Evolutionary conservation across 2,797 vertebrate genomes (phyloP), one percentile per base, ranked within the genome.

Genomic region (Pelodytes ibericus): DNA sequence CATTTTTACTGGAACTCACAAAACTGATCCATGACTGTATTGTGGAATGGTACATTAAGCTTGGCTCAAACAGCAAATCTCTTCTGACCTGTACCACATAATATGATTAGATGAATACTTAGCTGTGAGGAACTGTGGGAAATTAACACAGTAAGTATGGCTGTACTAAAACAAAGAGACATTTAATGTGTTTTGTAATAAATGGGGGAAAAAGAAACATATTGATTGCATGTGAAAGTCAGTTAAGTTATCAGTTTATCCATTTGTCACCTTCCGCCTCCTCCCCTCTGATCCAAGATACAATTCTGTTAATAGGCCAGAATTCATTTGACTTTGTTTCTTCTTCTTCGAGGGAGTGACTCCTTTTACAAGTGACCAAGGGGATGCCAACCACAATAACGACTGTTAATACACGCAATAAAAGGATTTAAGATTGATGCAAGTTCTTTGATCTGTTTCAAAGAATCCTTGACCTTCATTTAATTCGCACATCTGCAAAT

Each of bases 301-400:
- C 26, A 57, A 77, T 70, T 47, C 67, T 31, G 57, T 71, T 77
- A 77, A 71, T 77, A 63, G 59, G 74, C 26, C n/a, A 47, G n/a
- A 49, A 58, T 67, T 74, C n/a, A 44, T 74, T 59, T 58, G 30
- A 49, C 74, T 64, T 76, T 77, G 67, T 71, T 63, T 70, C 49
- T 33, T 63, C 41, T 67, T 47, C 49, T 60, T 36, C 58, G 63
- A 70, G 58, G 25, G 27, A 64, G 36, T 71, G 74, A 71, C 57
- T 69, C 31, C 64, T 75, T 75, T 77, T 71, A 56, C n/a, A n/a
- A 71, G 59, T 57, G 59, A 70, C 66, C 51, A 62, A 76, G 74
- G n/a, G 66, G 70, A 71, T 77, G 11, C 41, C 51, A 64, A 36
- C 15, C 33, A 31, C 74, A 64, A 65, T 71, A 71, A 71, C 64